Percentiles rank a stretch among this genome's conserved stretches.
phyloP scores from a whole-genome alignment of 2,113 vertebrate genomes.

The Cryptoleucopteryx plumbea region DNA sequence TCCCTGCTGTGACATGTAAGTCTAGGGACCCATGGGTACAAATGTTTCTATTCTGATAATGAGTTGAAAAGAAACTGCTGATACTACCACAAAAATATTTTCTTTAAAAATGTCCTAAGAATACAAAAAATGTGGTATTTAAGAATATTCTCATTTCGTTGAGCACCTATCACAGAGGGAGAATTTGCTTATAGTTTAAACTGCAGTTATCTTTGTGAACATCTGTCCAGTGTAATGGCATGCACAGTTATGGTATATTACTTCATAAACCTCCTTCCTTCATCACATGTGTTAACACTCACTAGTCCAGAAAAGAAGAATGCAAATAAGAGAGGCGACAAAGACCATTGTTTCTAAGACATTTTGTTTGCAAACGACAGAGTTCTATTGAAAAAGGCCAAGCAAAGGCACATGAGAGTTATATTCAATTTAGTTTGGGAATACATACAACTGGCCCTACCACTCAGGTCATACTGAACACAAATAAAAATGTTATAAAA shows the following conservation, averaged over 20 bases:
- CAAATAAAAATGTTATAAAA: background rate
- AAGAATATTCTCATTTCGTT: background rate
- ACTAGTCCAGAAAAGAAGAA: background rate
- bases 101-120: background rate
- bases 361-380: background rate
- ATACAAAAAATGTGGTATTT: background rate
- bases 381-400: background rate
- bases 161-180: background rate
- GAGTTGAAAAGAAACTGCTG: background rate
- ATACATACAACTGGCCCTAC: background rate
- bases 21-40: accelerated
- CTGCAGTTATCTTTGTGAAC: background rate
- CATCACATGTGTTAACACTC: background rate
- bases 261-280: background rate
- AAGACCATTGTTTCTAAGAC: background rate
- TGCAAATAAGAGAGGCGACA: background rate
- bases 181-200: background rate
- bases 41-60: background rate
- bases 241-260: background rate
- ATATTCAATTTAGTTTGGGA: background rate
- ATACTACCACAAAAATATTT: background rate
- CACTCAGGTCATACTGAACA: background rate
- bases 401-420: background rate
- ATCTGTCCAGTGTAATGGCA: background rate
- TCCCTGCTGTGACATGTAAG: background rate